phyloP scores from a whole-genome alignment of 2,888 invertebrate genomes.

The Ophion ellenae region DNA sequence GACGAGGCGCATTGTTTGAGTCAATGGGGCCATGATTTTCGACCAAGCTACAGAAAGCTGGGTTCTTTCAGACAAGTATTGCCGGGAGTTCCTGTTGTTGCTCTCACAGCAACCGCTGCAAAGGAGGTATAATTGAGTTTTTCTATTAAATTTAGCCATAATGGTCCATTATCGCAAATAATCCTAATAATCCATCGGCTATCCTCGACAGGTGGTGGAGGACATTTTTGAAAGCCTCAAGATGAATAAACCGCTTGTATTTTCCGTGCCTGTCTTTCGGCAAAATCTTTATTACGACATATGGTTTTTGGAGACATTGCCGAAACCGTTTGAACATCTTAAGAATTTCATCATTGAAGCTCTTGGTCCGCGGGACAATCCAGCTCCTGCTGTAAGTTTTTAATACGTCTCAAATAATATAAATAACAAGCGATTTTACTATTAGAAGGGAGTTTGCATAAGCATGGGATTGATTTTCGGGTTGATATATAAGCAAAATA shows the following conservation, averaged over 20 bases:
- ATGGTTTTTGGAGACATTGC: constrained; percentile 92
- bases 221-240: constrained; percentile 92
- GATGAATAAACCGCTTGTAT: constrained; percentile 88
- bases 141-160: background rate
- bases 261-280: constrained; percentile 95
- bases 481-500: too few relatives aligned
- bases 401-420: background rate
- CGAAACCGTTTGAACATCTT: constrained; percentile 92
- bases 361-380: constrained; percentile 86
- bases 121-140: constrained; percentile 83
- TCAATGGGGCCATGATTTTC: constrained; percentile 99
- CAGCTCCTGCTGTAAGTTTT: constrained; percentile 68
- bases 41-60: constrained; percentile 96
- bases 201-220: constrained; percentile 88
- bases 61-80: constrained; percentile 88
- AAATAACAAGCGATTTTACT: constrained; percentile 1
- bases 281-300: constrained; percentile 98
- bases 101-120: constrained; percentile 97
- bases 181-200: constrained; percentile 4
- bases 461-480: background rate
- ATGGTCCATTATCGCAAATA: constrained; percentile 17
- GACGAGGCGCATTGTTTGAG: constrained; percentile 99
- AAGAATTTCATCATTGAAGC: constrained; percentile 89
- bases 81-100: constrained; percentile 90
- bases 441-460: background rate